Evolutionary conservation across 2,888 invertebrate species (phyloP).

Genomic region (Acanthosepion lycidas): DNA sequence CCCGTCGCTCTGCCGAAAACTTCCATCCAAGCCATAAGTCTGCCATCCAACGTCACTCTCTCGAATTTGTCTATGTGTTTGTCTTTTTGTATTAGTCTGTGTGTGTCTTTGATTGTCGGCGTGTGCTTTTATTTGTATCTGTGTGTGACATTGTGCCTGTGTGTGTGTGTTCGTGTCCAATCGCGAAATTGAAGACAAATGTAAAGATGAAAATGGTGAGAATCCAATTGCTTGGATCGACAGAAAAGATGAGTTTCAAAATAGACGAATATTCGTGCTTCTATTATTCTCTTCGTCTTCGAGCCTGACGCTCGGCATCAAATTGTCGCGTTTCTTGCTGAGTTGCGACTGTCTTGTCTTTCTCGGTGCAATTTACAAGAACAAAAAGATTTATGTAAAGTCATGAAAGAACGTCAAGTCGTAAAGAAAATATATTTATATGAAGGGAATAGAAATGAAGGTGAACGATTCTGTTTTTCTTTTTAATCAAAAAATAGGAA

Average conservation of each 20-base stretch:
- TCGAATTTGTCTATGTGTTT: neutral
- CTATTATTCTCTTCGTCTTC: slow-evolving; percentile 49
- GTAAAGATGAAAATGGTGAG: neutral
- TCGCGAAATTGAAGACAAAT: neutral
- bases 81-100: neutral
- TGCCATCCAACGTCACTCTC: neutral
- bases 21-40: neutral
- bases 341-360: neutral
- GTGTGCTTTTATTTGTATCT: neutral
- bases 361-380: neutral
- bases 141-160: neutral
- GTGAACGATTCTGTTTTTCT: too few species aligned
- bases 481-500: too few species aligned
- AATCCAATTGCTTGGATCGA: neutral
- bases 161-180: neutral
- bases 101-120: neutral
- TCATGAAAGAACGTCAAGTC: too few species aligned
- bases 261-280: slow-evolving; percentile 35
- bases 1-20: neutral
- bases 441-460: too few species aligned
- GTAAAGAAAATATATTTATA: too few species aligned
- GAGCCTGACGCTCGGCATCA: slow-evolving; percentile 53
- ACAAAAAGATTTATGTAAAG: too few species aligned
- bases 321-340: slow-evolving; percentile 52
- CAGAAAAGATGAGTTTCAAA: slow-evolving; percentile 37